Conservation (phyloP, 2,888 invertebrate species). For the Dyspetes luteomarginatus region DNA sequence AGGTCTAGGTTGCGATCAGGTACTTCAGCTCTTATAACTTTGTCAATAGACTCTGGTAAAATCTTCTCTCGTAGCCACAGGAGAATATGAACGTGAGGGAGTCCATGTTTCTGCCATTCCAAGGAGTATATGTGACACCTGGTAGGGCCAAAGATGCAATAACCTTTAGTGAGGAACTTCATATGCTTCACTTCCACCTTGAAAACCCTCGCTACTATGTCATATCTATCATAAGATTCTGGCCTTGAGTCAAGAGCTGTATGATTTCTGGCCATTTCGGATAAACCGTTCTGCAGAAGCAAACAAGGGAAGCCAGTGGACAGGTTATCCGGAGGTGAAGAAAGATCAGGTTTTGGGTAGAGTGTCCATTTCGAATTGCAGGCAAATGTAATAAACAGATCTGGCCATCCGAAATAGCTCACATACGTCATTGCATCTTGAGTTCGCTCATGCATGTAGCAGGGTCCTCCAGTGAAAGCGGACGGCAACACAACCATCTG, state of each 20-base stretch:
- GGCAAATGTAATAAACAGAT: neutral
- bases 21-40: slow-evolving; percentile 56
- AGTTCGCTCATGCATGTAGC: slow-evolving; percentile 67
- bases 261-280: slow-evolving; percentile 72
- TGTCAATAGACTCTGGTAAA: slow-evolving; percentile 64
- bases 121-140: slow-evolving; percentile 75
- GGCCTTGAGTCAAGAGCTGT: slow-evolving; percentile 36
- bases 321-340: too few relatives aligned
- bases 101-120: slow-evolving; percentile 74
- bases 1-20: slow-evolving; percentile 73
- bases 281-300: too few relatives aligned
- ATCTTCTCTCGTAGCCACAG: slow-evolving; percentile 47
- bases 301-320: too few relatives aligned
- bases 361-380: slow-evolving; percentile 67
- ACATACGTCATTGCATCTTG: neutral
- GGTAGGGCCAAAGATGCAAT: slow-evolving; percentile 69
- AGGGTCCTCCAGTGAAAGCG: slow-evolving; percentile 62
- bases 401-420: neutral
- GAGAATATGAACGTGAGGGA: slow-evolving; percentile 75
- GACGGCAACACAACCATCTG: slow-evolving; percentile 70
- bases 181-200: slow-evolving; percentile 64
- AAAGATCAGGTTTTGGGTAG: too few relatives aligned
- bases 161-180: slow-evolving; percentile 66
- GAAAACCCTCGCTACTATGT: slow-evolving; percentile 71
- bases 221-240: slow-evolving; percentile 72